Base-by-base conservation (phyloP, 1,140 invertebrate species). In the Drosophila micromelanica region DNA sequence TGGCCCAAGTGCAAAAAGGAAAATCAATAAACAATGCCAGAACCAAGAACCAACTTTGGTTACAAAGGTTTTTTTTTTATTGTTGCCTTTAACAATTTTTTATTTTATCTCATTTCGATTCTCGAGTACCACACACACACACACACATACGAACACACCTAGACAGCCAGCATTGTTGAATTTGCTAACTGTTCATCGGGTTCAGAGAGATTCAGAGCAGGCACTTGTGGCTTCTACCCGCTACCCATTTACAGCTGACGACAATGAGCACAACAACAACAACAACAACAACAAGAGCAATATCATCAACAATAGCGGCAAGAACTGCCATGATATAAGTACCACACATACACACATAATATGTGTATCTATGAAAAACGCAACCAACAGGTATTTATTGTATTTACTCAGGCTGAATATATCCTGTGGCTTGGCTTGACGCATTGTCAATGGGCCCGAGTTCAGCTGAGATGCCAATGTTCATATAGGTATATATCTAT, bases 371-470 rank as follows among this genome's bases (percentile, higher is more conserved):
- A 30, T 73, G 70, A 67, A 60, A 60, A 68, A 55, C 42, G 64
- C 57, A 76, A 70, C 81, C 84, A 87, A 87, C 82, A 87, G 82
- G 82, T 87, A 87, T 89, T 87, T 87, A 87, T 87, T 87, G 82
- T 89, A 87, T 82, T 86, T 86, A 68, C 82, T 76, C 82, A 87
- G 63, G 72, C 75, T 76, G 82, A 87, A 89, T 82, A 79, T 82
- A 87, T 87, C 82, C 82, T 89, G 82, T 76, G 84, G 82, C 82
- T 87, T 77, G 82, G 75, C 67, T 74, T 74, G 45, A 70, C 65
- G 67, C 84, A 87, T 87, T 87, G 82, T 87, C 84, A 87, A 82
- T 87, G 75, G 72, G 43, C 62, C 49, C 42, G 43, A 60, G 51
- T 40, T 73, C 64, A 69, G 64, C 51, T 3, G 52, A 54, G 52